A percentile compares a stretch with the other conserved stretches of the same genome.
These are phyloP conservation scores for Orchesella cincta DNA, from an alignment of 1,140 invertebrate species.

Conservation along the genomic window DNA sequence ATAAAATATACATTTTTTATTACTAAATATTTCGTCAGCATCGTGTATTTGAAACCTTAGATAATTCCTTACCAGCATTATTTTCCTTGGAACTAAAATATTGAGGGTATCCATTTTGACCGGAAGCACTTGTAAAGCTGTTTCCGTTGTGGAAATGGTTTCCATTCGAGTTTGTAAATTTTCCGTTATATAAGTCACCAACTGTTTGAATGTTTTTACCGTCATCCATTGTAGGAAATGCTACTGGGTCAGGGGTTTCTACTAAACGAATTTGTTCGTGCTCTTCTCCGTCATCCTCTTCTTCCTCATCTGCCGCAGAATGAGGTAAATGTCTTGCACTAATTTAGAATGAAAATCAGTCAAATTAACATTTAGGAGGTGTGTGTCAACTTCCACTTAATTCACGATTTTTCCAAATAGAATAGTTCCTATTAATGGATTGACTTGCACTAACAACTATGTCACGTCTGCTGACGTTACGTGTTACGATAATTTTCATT, in stretches of 20 bases:
- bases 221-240: background rate
- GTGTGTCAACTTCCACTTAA: too few relatives aligned
- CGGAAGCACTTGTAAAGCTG: background rate
- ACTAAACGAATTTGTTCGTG: slow-evolving; percentile 27
- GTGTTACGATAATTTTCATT: too few relatives aligned
- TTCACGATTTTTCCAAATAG: background rate
- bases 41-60: too few relatives aligned
- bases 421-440: too few relatives aligned
- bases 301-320: background rate
- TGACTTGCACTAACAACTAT: too few relatives aligned
- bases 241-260: slow-evolving; percentile 17
- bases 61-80: background rate
- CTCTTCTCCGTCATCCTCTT: background rate
- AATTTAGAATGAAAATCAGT: background rate
- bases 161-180: too few relatives aligned
- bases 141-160: background rate
- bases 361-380: too few relatives aligned
- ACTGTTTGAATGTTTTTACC: background rate
- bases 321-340: background rate
- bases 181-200: background rate
- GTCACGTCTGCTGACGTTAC: too few relatives aligned
- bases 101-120: slow-evolving; percentile 2
- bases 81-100: background rate
- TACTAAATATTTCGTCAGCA: background rate
- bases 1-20: too few relatives aligned